Base-by-base conservation (phyloP, 2,888 invertebrate species). In the Drosophila siamana region DNA sequence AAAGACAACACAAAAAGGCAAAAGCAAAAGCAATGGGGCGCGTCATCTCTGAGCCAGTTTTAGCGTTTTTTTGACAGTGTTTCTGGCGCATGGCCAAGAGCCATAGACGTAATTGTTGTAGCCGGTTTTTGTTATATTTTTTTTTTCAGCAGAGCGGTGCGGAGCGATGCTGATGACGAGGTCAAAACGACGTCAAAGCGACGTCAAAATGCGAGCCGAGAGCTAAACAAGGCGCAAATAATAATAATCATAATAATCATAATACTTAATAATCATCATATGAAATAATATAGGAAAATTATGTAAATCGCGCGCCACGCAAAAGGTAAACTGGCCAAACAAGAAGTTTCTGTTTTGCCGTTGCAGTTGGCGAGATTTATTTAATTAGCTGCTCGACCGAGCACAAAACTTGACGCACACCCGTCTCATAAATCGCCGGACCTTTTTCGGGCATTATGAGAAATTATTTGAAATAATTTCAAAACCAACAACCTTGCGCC, bases 221-320 rank as follows among this genome's bases (percentile, higher is more conserved):
- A 65, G 40, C 69, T 44, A 80, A 81, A 81, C 67, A 80, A 80
- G 74, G 74, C 72, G 46, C 67, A 66, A 69, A 69, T 55, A 76
- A 72, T 71, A 67, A 76, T 64, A 74, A 76, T 72, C 74, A 74
- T 67, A 64, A 60, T 60, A 38, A 76, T 72, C 74, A 74, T 67
- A 64, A 60, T 60, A 38, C 60, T 38, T 67, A 73, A 80, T 76
- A 76, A 78, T 77, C 70, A 78, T 77, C 70, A 69, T 68, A 68
- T 75, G 73, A 71, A 85, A 78, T 85, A 77, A 80, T 80, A 80
- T 69, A 73, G 67, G 71, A 75, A 74, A 73, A 78, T 83, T 85
- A 83, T 83, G 83, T 63, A 82, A 83, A 85, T 85, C 72, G 56
- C 24, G 50, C 54, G 54, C 51, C 24, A 65, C 85, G 70, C 60